phyloP scores from a whole-genome alignment of 2,113 vertebrate genomes.

The Hippocampus abdominalis region DNA sequence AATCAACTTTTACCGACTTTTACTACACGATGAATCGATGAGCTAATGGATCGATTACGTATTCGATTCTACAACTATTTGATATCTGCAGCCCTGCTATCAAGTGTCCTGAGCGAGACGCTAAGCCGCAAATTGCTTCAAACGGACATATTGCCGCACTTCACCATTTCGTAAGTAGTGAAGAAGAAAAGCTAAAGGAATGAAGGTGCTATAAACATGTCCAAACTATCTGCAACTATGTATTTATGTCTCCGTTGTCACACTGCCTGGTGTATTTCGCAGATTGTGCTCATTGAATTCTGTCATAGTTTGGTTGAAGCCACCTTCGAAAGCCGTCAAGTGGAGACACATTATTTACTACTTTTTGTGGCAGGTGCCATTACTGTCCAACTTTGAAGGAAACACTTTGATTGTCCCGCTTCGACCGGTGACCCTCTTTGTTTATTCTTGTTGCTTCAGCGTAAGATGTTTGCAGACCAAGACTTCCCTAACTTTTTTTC shows the following conservation, averaged over 20 bases:
- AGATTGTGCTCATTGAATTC: constrained; percentile 25
- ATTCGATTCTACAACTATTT: too few relatives aligned
- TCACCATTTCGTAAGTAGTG: neutral
- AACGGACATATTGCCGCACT: neutral
- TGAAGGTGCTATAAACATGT: neutral
- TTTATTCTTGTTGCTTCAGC: constrained; percentile 23
- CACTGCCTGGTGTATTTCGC: constrained; percentile 17
- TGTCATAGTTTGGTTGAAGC: constrained; percentile 7
- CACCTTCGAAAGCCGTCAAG: constrained; percentile 11
- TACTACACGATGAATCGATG: too few relatives aligned
- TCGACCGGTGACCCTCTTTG: constrained; percentile 8
- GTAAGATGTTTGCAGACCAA: constrained; percentile 13
- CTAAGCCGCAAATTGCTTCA: neutral
- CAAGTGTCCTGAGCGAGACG: neutral
- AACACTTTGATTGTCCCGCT: constrained; percentile 17
- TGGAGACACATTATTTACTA: constrained; percentile 6
- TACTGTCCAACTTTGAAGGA: constrained; percentile 28
- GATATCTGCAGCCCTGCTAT: too few relatives aligned
- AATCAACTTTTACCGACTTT: too few relatives aligned
- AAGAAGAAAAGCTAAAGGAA: neutral
- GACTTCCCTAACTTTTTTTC: constrained; percentile 1
- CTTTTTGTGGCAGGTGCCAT: constrained; percentile 6
- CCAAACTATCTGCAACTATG: neutral
- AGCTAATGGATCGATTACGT: too few relatives aligned
- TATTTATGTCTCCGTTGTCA: constrained; percentile 28